Percentiles rank a stretch among this genome's conserved stretches.
Conservation (phyloP, 2,888 invertebrate species). For the Eledone cirrhosa region DNA sequence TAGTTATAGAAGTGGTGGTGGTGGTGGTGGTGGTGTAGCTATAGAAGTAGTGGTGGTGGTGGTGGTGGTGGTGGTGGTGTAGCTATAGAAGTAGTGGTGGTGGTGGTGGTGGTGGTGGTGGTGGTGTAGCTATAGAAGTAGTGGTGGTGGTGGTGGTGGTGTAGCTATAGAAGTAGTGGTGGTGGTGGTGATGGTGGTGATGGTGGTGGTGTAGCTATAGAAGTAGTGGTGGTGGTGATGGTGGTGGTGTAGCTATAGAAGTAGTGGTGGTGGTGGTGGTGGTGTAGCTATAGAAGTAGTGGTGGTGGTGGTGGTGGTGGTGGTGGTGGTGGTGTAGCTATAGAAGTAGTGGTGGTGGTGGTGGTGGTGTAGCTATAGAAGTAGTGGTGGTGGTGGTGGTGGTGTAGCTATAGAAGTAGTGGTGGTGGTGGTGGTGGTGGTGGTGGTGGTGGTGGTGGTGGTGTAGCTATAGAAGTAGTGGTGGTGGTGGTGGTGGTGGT, state of each 20-base stretch:
- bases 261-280: background rate
- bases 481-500: background rate
- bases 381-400: background rate
- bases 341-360: background rate
- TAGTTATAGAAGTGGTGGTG: no score
- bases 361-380: background rate
- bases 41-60: background rate
- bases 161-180: background rate
- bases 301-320: background rate
- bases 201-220: no score
- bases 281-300: background rate
- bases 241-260: background rate
- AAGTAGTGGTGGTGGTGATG: background rate
- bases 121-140: no score
- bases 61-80: background rate
- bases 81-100: background rate
- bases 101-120: slow-evolving; percentile 1
- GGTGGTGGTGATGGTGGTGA: background rate
- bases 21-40: background rate
- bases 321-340: no score
- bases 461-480: no score
- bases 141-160: background rate
- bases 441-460: no score
- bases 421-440: background rate
- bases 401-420: background rate